Base-by-base conservation (phyloP, 2,797 vertebrate genomes). In the Peromyscus attwateri region DNA sequence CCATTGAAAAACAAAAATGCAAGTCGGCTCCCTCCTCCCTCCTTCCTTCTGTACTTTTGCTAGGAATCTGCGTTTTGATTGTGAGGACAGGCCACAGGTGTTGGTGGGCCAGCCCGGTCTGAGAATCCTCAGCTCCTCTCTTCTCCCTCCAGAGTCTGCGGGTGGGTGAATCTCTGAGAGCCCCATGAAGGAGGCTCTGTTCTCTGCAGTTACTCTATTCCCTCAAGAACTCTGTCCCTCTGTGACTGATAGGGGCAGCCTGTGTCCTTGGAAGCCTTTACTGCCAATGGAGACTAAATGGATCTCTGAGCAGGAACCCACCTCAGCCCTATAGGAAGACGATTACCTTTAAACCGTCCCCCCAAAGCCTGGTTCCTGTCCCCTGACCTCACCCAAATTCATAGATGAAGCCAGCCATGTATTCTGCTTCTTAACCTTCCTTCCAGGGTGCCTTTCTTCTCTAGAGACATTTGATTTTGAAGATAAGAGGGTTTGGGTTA, bases 401-500 rank as follows among this genome's bases (percentile, higher is more conserved):
- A 60, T 52, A 4, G 4, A 66, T 46, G 40, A 40, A 88, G 43
- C 21, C 10, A 0, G 19, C 43, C 11, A 6, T 14, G 4, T 6
- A n/a, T 12, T 2, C 4, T 0, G 4, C 40, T 52, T 90, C 21
- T 16, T 62, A 60, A 82, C 10, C 16, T 87, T n/a, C 6, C 37
- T 66, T 91, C 57, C 81, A 46, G 43, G 40, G 49, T 11, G 49
- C n/a, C 23, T 21, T 77, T 76, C 43, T 76, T 93, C 60, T 85
- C 17, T 76, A 52, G 73, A 83, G 49, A 80, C 12, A 77, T 70
- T 96, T 82, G 55, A 52, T 64, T 95, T 71, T 93, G 62, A 88
- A 90, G 82, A 57, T 70, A 87, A 70, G 43, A 77, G 21, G 27
- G 25, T 60, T 92, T 76, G 19, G 49, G 7, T 81, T 79, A 73